Evolutionary conservation across 2,888 invertebrate species (phyloP).

Genomic region (Rhorus exstirpatorius): DNA sequence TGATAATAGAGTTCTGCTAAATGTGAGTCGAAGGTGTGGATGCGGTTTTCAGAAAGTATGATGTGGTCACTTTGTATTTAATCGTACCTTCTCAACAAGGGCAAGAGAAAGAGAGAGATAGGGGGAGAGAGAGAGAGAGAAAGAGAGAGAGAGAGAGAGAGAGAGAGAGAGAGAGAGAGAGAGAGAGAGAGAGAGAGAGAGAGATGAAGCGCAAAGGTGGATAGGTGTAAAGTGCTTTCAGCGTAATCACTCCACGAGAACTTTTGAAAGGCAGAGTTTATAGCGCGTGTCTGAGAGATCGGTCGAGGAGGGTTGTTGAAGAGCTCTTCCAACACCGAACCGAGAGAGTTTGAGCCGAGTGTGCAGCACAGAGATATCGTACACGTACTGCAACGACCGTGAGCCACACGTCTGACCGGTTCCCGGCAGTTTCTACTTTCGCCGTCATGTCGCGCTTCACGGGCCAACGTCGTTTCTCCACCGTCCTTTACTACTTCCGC

Average conservation of each 20-base stretch:
- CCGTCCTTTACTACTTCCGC: not conserved
- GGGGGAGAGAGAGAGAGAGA: slow-evolving; percentile 25
- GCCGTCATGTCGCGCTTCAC: slow-evolving; percentile 17
- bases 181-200: slow-evolving; percentile 35
- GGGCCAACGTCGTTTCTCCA: not conserved
- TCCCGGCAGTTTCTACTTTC: slow-evolving; percentile 56
- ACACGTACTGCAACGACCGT: slow-evolving; percentile 22
- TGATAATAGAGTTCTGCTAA: not conserved
- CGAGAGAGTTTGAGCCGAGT: not conserved
- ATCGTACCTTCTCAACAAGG: slow-evolving; percentile 34
- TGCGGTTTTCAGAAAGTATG: slow-evolving; percentile 23
- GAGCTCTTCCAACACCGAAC: slow-evolving; percentile 17
- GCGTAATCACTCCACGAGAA: slow-evolving; percentile 64
- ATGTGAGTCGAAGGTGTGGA: slow-evolving; percentile 16
- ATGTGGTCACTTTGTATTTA: slow-evolving; percentile 60
- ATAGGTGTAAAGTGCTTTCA: slow-evolving; percentile 67
- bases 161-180: slow-evolving; percentile 41
- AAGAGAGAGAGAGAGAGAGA: slow-evolving; percentile 43
- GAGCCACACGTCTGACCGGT: slow-evolving; percentile 53
- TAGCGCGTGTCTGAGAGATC: slow-evolving; percentile 66
- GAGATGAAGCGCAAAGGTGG: slow-evolving; percentile 43
- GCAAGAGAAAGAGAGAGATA: slow-evolving; percentile 34
- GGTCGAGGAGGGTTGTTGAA: slow-evolving; percentile 33
- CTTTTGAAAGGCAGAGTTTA: slow-evolving; percentile 65
- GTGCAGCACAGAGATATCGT: slow-evolving; percentile 29